Conservation (phyloP, 2,797 vertebrate genomes). For the Bradypodion ventrale region DNA sequence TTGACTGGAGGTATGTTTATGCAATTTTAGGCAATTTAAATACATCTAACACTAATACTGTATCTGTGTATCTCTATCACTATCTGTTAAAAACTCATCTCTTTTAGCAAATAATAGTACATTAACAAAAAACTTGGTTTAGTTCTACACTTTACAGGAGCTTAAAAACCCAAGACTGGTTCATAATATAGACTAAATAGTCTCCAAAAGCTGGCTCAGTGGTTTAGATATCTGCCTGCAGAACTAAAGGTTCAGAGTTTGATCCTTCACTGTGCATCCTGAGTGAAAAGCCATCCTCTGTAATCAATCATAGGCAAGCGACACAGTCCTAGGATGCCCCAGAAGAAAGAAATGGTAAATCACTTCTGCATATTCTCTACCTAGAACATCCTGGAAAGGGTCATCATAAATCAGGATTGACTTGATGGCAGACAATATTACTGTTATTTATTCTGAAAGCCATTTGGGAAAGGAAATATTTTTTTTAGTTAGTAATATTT, state of each 20-base stretch:
- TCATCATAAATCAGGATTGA: too few species aligned
- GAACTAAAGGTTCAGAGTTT: too few species aligned
- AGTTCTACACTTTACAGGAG: conserved; percentile 1
- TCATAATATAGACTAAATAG: conserved; percentile 1
- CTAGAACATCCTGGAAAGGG: too few species aligned
- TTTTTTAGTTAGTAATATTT: neutral
- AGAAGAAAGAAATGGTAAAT: too few species aligned
- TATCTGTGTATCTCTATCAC: neutral
- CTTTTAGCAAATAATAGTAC: neutral
- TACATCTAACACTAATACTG: neutral
- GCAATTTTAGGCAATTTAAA: neutral
- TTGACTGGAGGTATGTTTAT: neutral
- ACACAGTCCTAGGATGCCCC: too few species aligned
- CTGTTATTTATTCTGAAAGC: neutral
- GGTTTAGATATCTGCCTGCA: too few species aligned
- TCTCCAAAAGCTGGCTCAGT: too few species aligned
- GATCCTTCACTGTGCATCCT: too few species aligned
- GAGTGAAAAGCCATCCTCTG: too few species aligned
- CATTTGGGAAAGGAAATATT: neutral
- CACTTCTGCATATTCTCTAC: too few species aligned
- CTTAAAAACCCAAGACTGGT: conserved; percentile 9
- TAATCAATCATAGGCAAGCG: too few species aligned
- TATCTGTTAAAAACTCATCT: neutral
- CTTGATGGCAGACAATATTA: too few species aligned
- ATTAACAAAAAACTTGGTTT: neutral